phyloP scores from a whole-genome alignment of 1,140 invertebrate genomes.

The Batillaria attramentaria region DNA sequence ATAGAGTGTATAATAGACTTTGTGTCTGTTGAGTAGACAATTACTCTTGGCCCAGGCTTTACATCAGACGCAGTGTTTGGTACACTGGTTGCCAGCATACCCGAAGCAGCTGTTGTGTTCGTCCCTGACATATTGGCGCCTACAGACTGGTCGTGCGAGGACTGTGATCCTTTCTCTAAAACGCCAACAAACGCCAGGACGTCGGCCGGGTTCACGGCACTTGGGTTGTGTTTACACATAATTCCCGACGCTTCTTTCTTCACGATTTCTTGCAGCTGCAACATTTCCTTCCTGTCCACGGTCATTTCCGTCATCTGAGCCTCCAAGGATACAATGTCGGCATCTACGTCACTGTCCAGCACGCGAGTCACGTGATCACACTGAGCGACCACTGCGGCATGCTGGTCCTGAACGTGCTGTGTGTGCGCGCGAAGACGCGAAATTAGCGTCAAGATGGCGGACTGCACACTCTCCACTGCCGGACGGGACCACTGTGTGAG shows the following conservation, averaged over 20 bases:
- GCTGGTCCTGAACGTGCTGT: no score
- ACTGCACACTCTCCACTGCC: no score
- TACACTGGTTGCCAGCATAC: background rate
- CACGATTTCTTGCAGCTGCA: background rate
- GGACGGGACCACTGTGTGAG: no score
- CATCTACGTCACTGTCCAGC: background rate
- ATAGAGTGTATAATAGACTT: background rate
- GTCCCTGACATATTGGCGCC: no score
- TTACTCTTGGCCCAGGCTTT: background rate
- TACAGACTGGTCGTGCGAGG: no score
- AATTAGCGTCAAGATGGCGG: no score
- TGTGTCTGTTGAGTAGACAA: constrained; percentile 5
- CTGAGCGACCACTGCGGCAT: no score
- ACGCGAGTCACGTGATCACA: background rate
- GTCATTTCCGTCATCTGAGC: background rate
- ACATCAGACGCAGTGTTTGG: background rate
- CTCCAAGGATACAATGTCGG: constrained; percentile 11
- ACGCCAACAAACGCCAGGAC: background rate
- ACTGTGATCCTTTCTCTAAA: no score
- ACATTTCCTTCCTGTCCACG: background rate
- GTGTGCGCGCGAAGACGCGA: no score
- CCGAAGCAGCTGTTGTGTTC: no score
- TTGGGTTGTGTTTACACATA: background rate
- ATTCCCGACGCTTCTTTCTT: background rate
- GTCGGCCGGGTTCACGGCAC: background rate